Evolutionary conservation across 2,113 vertebrate genomes (phyloP).

Genomic region (Cygnus atratus): DNA sequence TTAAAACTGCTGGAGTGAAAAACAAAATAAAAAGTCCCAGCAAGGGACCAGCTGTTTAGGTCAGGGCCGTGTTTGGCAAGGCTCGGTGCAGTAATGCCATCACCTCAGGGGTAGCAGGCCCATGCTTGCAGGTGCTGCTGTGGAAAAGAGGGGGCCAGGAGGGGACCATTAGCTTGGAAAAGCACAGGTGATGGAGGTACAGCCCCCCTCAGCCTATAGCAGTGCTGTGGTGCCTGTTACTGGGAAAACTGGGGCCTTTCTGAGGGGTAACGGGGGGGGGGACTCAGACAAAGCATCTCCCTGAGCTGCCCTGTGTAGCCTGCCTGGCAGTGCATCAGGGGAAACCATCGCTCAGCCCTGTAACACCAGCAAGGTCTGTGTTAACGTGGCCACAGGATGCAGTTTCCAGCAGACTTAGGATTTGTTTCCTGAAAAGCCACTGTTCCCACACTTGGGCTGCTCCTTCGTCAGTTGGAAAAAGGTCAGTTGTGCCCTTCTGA

Average conservation of each 20-base stretch:
- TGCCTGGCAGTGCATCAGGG: accelerated
- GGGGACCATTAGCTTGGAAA: too few relatives aligned
- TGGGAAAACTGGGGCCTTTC: not conserved
- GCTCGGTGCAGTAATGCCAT: accelerated
- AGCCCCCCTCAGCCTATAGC: not conserved
- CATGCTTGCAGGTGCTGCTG: accelerated
- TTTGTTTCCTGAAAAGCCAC: not conserved
- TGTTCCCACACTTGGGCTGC: not conserved
- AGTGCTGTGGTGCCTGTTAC: not conserved
- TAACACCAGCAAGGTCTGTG: not conserved
- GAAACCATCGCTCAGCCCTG: not conserved
- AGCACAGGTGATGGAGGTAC: accelerated
- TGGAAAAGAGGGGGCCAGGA: accelerated
- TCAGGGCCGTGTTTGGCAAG: not conserved
- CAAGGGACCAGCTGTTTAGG: not conserved
- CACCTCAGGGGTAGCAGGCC: accelerated
- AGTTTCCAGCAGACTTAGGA: not conserved
- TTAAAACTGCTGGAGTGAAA: not conserved
- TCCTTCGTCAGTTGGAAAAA: not conserved
- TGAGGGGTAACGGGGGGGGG: accelerated
- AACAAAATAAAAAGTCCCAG: not conserved
- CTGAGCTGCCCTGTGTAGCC: not conserved
- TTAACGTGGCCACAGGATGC: accelerated
- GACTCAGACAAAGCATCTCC: not conserved
- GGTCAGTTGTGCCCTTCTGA: accelerated